Percentiles rank a stretch among this genome's conserved stretches.
These are phyloP conservation scores for Myripristis jacobus DNA, from an alignment of 2,797 vertebrate genomes.

Conservation along the genomic window DNA sequence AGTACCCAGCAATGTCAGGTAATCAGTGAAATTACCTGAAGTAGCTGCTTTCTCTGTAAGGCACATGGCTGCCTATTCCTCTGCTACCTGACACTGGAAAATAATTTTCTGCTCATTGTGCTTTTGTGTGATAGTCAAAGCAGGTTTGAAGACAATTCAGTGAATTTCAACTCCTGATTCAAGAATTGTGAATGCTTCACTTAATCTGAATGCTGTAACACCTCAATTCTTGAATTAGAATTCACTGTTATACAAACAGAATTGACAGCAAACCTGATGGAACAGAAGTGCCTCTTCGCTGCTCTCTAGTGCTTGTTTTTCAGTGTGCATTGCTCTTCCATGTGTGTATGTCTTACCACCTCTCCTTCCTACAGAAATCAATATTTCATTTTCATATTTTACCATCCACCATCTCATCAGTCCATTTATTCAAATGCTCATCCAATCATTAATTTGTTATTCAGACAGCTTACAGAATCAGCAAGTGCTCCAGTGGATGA, in stretches of 20 bases:
- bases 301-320: conserved; percentile 21
- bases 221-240: conserved; percentile 43
- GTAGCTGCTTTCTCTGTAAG: background rate
- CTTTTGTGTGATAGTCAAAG: conserved; percentile 2
- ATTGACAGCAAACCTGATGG: conserved; percentile 35
- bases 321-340: conserved; percentile 48
- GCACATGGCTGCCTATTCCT: background rate
- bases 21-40: conserved; percentile 6
- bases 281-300: background rate
- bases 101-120: conserved; percentile 9
- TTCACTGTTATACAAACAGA: conserved; percentile 18
- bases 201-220: conserved; percentile 24
- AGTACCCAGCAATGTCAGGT: too few species aligned
- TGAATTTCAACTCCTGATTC: conserved; percentile 42
- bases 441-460: conserved; percentile 86
- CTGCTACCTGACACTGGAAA: background rate
- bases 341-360: conserved; percentile 25
- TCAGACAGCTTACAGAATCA: conserved; percentile 89
- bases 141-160: conserved; percentile 46
- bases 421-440: conserved; percentile 75
- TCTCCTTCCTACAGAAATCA: conserved; percentile 43
- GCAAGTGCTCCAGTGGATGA: conserved; percentile 90
- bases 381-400: conserved; percentile 53
- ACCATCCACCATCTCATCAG: conserved; percentile 64
- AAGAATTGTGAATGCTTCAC: conserved; percentile 36